Evolutionary conservation across 2,113 vertebrate genomes (phyloP), one percentile per base, ranked within the genome.

Genomic region (Sciurus niger): DNA sequence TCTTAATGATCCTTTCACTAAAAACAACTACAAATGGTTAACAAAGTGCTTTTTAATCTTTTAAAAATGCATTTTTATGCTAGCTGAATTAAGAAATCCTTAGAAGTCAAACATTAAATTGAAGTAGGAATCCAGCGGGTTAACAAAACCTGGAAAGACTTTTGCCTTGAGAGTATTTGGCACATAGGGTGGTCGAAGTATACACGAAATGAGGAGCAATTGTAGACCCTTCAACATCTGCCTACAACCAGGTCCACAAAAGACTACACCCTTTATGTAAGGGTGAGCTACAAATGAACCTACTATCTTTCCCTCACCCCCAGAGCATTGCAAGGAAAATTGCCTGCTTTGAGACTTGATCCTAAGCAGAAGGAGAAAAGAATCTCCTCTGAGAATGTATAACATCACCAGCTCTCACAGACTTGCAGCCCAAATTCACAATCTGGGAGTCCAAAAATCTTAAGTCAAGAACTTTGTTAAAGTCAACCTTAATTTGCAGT

Each of bases 401-500:
- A 89, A 86, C 37, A 77, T 14, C 80, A 37, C 63, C 43, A 83
- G 51, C 22, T 34, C 4, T 58, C 51, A 73, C 16, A 76, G 5
- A 17, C 30, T 93, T 78, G 48, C 24, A 89, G 73, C 22, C 28
- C 68, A 90, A 93, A 86, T 86, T 79, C 77, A 94, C 16, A 79
- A 68, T 25, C 53, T 68, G 34, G 14, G 68, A 86, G 13, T 58
- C 78, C 67, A 74, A 90, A 95, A 90, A 24, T 34, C 53, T 90
- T 34, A 87, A 77, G 43, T 43, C 90, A 96, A 90, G 82, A 90
- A 82, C 84, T 76, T 84, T 43, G 12, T 88, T 90, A 94, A 90
- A 94, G 67, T 80, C 80, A 86, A 89, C 22, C 32, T 95, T 84
- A 77, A 73, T 82, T 48, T 96, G 13, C 53, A 86, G 79, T 91